Base-by-base conservation (phyloP, 2,888 invertebrate genomes). In the Hydraecia micacea region DNA sequence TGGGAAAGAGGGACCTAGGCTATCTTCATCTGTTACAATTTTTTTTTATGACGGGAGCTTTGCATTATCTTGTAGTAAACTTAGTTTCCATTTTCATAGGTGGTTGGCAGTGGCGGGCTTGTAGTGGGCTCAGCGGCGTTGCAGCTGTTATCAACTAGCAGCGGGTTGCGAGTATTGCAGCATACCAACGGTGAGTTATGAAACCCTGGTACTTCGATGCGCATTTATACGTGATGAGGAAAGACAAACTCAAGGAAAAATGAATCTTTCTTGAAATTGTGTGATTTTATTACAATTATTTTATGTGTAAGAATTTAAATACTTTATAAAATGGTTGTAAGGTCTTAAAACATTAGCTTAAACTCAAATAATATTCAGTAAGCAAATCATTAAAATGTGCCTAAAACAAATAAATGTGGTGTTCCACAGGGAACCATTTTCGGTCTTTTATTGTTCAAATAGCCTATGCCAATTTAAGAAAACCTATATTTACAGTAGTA, bases 121-220 rank as follows among this genome's bases (percentile, higher is more conserved):
- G 97, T 97, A 76, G 97, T 97, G 66, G 96, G 97, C 62, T 94
- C 95, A 2, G 95, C 95, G 63, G 94, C 95, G 74, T 88, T 97
- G 76, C 97, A 97, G 90, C 91, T 97, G 88, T 87, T 97, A 80
- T 95, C 97, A 0, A 90, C 95, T 6, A 90, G 95, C 79, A 94
- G 93, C 68, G 95, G 95, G 0, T 91, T 97, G 80, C 92, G 96
- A 28, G 96, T 97, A 81, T 85, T 97, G 83, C 96, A 95, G 76
- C 95, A 94, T 77, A 90, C 94, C 84, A 95, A 96, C 86, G 96
- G 95, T 95, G 82, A 91, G 89, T 88, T 80, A 85, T 89, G 86
- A 0, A 73, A 0, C 8, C 88, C 86, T 90, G 83, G 86, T 90
- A 88, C 75, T 39, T 73, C 32, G 18, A 66, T n/a, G 46, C n/a